Percentiles rank a stretch among this genome's conserved stretches.
Conservation (phyloP, 2,113 vertebrate genomes). For the Etheostoma spectabile region DNA sequence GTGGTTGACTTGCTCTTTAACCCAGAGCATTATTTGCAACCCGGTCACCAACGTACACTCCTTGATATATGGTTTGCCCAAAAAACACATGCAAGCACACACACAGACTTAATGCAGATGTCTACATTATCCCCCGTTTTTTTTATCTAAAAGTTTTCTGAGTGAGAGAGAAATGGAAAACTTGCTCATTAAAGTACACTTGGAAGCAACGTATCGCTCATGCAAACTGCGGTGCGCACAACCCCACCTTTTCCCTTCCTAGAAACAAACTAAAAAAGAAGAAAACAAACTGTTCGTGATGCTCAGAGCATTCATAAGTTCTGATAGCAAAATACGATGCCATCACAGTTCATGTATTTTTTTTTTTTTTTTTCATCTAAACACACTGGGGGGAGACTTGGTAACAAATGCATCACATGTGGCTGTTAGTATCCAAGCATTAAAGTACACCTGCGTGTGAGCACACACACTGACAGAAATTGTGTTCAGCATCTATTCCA, state of each 20-base stretch:
- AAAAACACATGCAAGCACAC: background rate
- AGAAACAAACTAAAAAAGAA: conserved; percentile 33
- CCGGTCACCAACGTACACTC: conserved; percentile 11
- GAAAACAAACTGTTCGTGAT: conserved; percentile 17
- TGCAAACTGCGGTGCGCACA: conserved; percentile 9
- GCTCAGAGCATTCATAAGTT: conserved; percentile 42
- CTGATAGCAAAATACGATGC: conserved; percentile 59
- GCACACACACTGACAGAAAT: conserved; percentile 16
- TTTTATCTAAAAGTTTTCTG: background rate
- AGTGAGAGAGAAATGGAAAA: conserved; percentile 12
- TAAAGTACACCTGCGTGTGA: conserved; percentile 30
- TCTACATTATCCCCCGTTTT: conserved; percentile 22
- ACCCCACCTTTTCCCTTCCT: conserved; percentile 70
- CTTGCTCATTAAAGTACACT: conserved; percentile 57
- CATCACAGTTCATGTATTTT: conserved; percentile 51
- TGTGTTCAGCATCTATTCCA: conserved; percentile 11
- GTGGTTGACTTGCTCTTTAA: conserved; percentile 50
- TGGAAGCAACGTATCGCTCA: conserved; percentile 60
- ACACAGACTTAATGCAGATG: conserved; percentile 45
- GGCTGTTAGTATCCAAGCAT: conserved; percentile 54
- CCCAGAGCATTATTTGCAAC: background rate
- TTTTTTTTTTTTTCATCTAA: too few species aligned
- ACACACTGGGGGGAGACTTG: background rate
- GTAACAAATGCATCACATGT: conserved; percentile 39
- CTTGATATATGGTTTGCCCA: conserved; percentile 28